A percentile compares a stretch with the other conserved stretches of the same genome.
Evolutionary conservation across 2,797 vertebrate genomes (phyloP).

Genomic region (Darevskia mixta): DNA sequence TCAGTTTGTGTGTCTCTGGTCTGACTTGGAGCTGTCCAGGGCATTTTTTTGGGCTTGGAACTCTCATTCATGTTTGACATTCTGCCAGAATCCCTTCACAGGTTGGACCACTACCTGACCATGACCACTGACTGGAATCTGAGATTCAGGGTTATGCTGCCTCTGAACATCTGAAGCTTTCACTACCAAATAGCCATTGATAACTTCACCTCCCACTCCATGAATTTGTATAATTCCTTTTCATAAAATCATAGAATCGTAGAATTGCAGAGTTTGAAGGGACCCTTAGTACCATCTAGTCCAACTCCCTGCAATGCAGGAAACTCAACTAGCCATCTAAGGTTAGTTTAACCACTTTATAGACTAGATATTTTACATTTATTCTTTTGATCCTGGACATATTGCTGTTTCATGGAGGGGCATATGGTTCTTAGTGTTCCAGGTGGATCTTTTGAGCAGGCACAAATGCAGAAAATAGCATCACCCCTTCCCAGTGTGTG

Average conservation of each 20-base stretch:
- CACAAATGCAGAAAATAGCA: neutral
- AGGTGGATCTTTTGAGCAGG: neutral
- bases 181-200: neutral
- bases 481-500: neutral
- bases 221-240: neutral
- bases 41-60: too few relatives aligned
- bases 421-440: neutral
- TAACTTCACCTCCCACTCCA: neutral
- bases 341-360: too few relatives aligned
- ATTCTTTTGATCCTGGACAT: neutral
- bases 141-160: neutral
- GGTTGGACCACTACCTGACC: too few relatives aligned
- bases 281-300: too few relatives aligned
- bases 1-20: too few relatives aligned
- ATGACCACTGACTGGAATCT: neutral
- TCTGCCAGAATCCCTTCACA: too few relatives aligned
- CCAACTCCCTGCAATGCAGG: too few relatives aligned
- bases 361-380: neutral
- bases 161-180: neutral
- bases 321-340: neutral
- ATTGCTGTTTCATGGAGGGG: neutral
- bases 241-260: too few relatives aligned
- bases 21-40: too few relatives aligned
- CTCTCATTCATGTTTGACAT: too few relatives aligned
- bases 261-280: too few relatives aligned